A percentile compares a stretch with the other conserved stretches of the same genome.
phyloP scores from a whole-genome alignment of 2,797 vertebrate genomes.

The Vespertilio murinus region DNA sequence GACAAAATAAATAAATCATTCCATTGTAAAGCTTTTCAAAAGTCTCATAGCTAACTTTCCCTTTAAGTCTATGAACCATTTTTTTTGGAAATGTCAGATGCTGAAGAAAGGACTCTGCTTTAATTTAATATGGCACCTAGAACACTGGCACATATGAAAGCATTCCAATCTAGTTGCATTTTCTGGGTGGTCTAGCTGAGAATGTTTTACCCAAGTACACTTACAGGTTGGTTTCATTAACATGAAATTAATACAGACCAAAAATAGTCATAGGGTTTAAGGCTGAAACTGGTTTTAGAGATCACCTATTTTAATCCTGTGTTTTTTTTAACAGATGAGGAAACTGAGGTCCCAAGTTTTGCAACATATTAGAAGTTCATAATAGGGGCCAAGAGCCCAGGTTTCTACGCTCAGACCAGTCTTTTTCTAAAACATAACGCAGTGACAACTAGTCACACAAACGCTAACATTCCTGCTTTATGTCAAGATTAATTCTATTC shows the following conservation, averaged over 20 bases:
- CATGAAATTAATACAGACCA: conserved; percentile 52
- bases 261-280: conserved; percentile 50
- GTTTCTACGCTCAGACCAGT: background rate
- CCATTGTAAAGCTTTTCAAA: conserved; percentile 36
- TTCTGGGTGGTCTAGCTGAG: conserved; percentile 54
- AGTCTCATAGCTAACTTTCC: conserved; percentile 34
- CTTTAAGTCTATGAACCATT: conserved; percentile 31
- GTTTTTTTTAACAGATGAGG: conserved; percentile 51
- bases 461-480: background rate
- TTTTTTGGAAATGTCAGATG: conserved; percentile 48
- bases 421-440: background rate
- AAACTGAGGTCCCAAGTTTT: conserved; percentile 18
- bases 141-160: background rate
- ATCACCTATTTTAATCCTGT: conserved; percentile 26
- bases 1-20: background rate
- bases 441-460: background rate
- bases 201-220: conserved; percentile 47
- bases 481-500: conserved; percentile 37
- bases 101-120: conserved; percentile 44
- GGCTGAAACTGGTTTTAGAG: background rate
- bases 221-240: conserved; percentile 66
- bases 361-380: conserved; percentile 2
- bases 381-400: background rate
- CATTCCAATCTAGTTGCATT: conserved; percentile 41
- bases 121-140: conserved; percentile 60